Evolutionary conservation across 2,797 vertebrate genomes (phyloP).

Genomic region (Lemur catta): DNA sequence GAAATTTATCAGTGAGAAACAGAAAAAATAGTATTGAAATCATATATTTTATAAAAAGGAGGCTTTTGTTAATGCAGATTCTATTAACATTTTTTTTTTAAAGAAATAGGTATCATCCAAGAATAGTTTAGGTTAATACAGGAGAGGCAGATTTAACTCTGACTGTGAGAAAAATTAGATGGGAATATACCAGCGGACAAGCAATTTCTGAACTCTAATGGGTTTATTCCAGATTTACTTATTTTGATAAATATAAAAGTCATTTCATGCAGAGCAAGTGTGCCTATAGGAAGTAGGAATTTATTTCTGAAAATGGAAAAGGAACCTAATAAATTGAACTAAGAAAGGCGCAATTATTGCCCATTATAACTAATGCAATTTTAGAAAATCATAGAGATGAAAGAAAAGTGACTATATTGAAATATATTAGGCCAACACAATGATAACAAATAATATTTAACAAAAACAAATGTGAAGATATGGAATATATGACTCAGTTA

Average conservation of each 20-base stretch:
- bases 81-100: neutral
- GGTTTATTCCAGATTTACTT: neutral
- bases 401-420: neutral
- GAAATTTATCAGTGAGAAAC: neutral
- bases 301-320: constrained; percentile 23
- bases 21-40: neutral
- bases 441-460: neutral
- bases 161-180: neutral
- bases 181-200: neutral
- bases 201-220: neutral
- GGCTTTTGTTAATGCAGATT: neutral
- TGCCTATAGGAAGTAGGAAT: neutral
- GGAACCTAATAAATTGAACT: neutral
- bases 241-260: constrained; percentile 28
- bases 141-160: neutral
- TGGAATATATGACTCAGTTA: neutral
- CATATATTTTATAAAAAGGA: neutral
- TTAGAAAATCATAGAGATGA: neutral
- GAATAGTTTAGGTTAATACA: neutral
- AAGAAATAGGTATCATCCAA: neutral
- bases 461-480: neutral
- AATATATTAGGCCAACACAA: neutral
- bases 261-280: constrained; percentile 1
- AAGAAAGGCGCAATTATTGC: neutral
- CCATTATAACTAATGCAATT: neutral